Evolutionary conservation across 2,888 invertebrate species (phyloP), one percentile per base, ranked within the genome.

Genomic region (Megamerina dolium): DNA sequence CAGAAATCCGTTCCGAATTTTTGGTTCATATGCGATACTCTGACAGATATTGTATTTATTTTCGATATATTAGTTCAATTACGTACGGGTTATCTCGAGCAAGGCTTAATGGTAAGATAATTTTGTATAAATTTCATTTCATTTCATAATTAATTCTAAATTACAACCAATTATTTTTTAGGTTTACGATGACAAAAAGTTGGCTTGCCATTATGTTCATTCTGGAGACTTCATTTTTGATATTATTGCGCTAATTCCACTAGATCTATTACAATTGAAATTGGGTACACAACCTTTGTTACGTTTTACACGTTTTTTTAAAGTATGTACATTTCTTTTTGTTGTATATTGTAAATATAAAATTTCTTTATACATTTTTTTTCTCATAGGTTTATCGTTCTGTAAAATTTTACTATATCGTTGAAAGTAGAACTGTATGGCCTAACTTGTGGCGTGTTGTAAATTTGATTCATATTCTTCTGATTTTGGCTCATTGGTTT

Each of bases 401-500:
- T 45, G 86, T 92, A 61, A 85, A 85, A 73, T 90, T 91, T 73
- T 94, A 95, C 74, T 92, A 93, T 74, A 93, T 94, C 77, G 91
- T 94, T 60, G 95, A 95, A 73, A 93, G 94, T 38, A 76, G 94
- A 58, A 94, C 94, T 5, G 87, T 94, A 46, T 95, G 92, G 74
- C 95, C 95, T 18, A 95, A 95, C 76, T 80, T 95, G 68, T 93
- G 94, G 89, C 79, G 95, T 13, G 95, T 95, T 53, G 82, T 92
- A 63, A 95, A 94, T 75, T 78, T 95, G 50, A 90, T 94, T 56
- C 95, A 95, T 71, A 93, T 95, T 61, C 79, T 95, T 53, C 81
- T 95, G 59, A 88, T 95, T 63, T 77, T 94, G 60, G 93, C 94
- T 38, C 95, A 95, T 70, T 95, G 95, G 95, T 95, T 95, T 70